Conservation (phyloP, 2,797 vertebrate genomes). For the Tenualosa ilisha region DNA sequence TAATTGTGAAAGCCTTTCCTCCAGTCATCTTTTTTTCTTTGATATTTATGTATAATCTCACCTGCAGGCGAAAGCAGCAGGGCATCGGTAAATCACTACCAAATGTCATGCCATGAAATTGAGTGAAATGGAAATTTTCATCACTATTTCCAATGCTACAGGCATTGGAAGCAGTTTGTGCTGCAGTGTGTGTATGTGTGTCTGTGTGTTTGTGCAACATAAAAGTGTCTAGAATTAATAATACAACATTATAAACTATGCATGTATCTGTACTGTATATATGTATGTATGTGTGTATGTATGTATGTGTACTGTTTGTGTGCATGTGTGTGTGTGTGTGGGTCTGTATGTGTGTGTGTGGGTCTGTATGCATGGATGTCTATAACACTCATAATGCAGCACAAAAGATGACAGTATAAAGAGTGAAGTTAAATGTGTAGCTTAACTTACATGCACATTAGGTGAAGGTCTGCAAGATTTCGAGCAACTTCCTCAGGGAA, state of each 20-base stretch:
- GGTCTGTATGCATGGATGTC: background rate
- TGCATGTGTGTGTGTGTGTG: too few relatives aligned
- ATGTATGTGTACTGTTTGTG: too few relatives aligned
- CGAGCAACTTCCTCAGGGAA: background rate
- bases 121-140: constrained; percentile 1
- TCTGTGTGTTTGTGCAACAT: background rate
- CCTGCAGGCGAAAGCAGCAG: background rate
- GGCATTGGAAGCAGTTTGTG: background rate
- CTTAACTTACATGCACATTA: background rate
- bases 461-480: background rate
- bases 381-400: background rate
- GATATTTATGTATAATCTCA: background rate
- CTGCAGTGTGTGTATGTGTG: background rate
- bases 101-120: background rate
- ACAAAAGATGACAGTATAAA: background rate
- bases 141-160: background rate
- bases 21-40: background rate
- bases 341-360: too few relatives aligned
- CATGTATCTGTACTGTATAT: too few relatives aligned
- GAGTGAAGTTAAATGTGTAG: background rate
- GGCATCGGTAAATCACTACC: background rate
- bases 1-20: background rate
- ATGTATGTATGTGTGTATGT: too few relatives aligned
- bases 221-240: background rate
- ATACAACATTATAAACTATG: background rate